Evolutionary conservation across 2,888 invertebrate species (phyloP).

Genomic region (Tipula helvola): DNA sequence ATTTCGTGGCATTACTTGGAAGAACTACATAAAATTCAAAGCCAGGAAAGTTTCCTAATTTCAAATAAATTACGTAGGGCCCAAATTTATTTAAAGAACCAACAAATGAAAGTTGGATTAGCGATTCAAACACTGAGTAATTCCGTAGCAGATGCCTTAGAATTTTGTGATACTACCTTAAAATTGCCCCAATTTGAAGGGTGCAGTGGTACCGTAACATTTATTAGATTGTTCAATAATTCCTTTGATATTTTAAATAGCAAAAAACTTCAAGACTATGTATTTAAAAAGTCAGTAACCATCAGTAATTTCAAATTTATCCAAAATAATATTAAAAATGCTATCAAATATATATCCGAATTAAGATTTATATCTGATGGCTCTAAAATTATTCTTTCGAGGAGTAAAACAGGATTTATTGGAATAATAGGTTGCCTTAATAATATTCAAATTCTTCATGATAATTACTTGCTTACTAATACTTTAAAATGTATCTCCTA

Average conservation of each 20-base stretch:
- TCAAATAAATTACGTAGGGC: background rate
- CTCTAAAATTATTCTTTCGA: background rate
- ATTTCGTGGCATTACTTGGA: background rate
- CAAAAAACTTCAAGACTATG: background rate
- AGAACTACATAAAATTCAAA: background rate
- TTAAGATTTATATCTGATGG: background rate
- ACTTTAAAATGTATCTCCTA: background rate
- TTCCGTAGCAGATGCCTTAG: constrained; percentile 9
- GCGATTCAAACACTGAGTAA: constrained; percentile 11
- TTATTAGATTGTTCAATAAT: background rate
- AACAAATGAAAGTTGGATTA: constrained; percentile 14
- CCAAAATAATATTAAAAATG: background rate
- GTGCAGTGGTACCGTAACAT: background rate
- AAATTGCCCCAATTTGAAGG: background rate
- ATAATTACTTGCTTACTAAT: background rate
- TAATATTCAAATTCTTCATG: background rate
- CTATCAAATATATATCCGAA: constrained; percentile 5
- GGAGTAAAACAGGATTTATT: background rate
- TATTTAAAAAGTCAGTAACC: background rate
- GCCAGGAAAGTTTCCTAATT: background rate
- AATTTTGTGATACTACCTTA: background rate
- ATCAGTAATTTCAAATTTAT: background rate
- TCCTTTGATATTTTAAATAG: background rate
- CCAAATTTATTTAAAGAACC: background rate
- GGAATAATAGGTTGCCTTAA: background rate